Base-by-base conservation (phyloP, 2,797 vertebrate genomes). In the Pteropus rufus region DNA sequence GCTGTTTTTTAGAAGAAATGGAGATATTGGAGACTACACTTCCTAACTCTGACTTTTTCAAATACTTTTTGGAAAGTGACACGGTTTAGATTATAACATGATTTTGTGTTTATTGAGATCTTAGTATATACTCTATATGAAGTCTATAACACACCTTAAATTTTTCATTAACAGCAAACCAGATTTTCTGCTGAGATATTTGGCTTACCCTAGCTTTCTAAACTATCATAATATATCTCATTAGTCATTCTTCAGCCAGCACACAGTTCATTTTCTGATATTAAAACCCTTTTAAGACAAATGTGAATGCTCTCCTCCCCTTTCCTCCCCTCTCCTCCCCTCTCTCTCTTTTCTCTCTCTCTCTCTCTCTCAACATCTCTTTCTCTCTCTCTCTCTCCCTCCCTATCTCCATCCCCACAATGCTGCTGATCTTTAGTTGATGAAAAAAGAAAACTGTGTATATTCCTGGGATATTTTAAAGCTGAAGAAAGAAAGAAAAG, bases 261-360 rank as follows among this genome's bases (percentile, higher is more conserved):
- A 31, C 70, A 65, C 10, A 44, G 18, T 21, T 92, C 24, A 88
- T 76, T 89, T 94, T 54, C 29, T 65, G 41, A 65, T 92, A 91
- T 46, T 80, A 67, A 91, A 84, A 56, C 2, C 3, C 2, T 41
- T 10, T 52, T 34, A 81, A 44, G 41, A 67, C 15, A 44, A 84
- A 60, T 62, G 3, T 31, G 36, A 89, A 54, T 10, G 60, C 11
- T 84, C 4, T 81, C 6, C 46, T 18, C 77, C 14, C 72, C 5
- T 72, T 6, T n/a, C 34, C 5, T 76, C 3, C 34, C 26, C 18
- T 77, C 49, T 67, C 16, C 29, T 29, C 5, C 70, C 3, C 34
- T 41, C 18, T 77, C 49, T 67, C 16, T 10, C n/a, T 46, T 6
- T 41, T 41, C 24, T 36, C 36, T 36, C n/a, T 12, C 54, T 2